Evolutionary conservation across 2,113 vertebrate genomes (phyloP), one percentile per base, ranked within the genome.

Genomic region (Misgurnus anguillicaudatus): DNA sequence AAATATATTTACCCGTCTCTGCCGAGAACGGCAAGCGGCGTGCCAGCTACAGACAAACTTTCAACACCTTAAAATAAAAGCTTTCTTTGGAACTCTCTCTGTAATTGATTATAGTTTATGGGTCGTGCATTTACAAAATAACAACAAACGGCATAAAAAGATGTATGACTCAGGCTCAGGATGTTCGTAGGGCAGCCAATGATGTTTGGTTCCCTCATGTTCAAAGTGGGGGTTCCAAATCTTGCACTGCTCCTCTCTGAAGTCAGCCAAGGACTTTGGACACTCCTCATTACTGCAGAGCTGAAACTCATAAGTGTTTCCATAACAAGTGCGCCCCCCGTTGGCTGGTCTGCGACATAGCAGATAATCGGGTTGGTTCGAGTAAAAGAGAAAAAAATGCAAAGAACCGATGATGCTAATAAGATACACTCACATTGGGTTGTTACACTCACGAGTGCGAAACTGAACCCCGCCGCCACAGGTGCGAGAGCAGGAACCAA

Each of bases 131-230:
- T 45, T 53, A 47, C 4, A 31, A 53, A 51, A 51, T 55, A 75
- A 47, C 6, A 62, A 39, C n/a, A 58, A 4, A 57, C 41, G 14
- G 19, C 10, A 51, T 48, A 55, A 16, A 53, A 14, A 4, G 6
- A 13, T 21, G 13, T 0, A 41, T 14, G 2, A 19, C 89, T 94
- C 91, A 99, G 96, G 91, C 11, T 99, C 96, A 0, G 89, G 85
- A 10, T 98, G 97, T 67, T 98, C 94, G 2, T 95, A 94, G 0
- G 97, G 96, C 48, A 98, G 90, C 98, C 98, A 99, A 85, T 96
- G 94, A 86, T 99, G 97, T 83, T 97, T 97, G 0, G 24, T 76
- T 39, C 94, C 93, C 6, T 95, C 92, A 45, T 98, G 95, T 88
- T 97, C 94, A 1, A 96, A 94, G 87, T 94, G 91, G 1, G 93